phyloP scores from a whole-genome alignment of 2,888 invertebrate species.

The Drosophila kambysellisi region DNA sequence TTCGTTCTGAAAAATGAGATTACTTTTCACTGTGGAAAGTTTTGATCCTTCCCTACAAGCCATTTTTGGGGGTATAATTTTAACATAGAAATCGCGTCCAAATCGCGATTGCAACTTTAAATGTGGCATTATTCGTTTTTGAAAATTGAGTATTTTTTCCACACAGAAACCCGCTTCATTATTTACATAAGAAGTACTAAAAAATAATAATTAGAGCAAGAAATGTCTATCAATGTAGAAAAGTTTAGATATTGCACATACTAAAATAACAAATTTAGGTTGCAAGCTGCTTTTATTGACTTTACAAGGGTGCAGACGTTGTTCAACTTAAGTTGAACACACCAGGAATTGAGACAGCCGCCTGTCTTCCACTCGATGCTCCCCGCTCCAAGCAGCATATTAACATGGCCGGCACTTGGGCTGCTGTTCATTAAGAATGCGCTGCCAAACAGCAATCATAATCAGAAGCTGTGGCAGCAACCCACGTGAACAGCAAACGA shows the following conservation, averaged over 20 bases:
- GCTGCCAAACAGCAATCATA: constrained; percentile 62
- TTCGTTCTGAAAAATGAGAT: neutral
- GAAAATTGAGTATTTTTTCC: neutral
- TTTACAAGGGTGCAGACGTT: constrained; percentile 17
- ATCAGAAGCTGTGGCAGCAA: constrained; percentile 39
- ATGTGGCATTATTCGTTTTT: neutral
- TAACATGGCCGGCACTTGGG: constrained; percentile 33
- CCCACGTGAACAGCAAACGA: constrained; percentile 40
- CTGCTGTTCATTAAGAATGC: constrained; percentile 54
- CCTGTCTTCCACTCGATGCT: constrained; percentile 1
- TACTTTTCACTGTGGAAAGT: neutral
- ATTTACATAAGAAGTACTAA: no score
- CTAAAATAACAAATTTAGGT: neutral
- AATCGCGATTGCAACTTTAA: neutral
- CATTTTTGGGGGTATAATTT: neutral
- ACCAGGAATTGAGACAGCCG: neutral
- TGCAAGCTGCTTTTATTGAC: neutral
- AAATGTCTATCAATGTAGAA: neutral
- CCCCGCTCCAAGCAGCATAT: constrained; percentile 13
- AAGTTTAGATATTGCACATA: neutral
- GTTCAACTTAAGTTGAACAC: constrained; percentile 5
- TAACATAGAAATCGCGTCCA: neutral
- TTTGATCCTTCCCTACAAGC: neutral
- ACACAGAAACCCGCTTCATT: no score
- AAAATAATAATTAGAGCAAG: no score